phyloP scores from a whole-genome alignment of 2,888 invertebrate genomes.

The Hyles lineata region DNA sequence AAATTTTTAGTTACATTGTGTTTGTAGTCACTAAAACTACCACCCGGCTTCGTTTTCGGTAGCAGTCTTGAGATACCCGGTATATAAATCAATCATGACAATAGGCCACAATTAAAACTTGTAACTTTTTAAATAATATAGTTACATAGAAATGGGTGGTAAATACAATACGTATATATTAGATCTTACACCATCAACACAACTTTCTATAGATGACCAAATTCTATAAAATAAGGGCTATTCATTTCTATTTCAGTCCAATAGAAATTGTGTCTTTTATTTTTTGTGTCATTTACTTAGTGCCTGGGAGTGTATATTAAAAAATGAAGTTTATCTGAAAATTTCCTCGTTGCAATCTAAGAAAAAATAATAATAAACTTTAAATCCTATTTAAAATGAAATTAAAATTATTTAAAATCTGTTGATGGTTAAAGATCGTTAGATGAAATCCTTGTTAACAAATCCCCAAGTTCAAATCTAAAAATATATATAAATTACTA shows the following conservation, averaged over 20 bases:
- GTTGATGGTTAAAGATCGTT: conserved; percentile 27
- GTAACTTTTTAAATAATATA: conserved; percentile 35
- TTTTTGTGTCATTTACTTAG: conserved; percentile 1
- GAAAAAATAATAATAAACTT: background rate
- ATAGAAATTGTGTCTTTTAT: conserved; percentile 1
- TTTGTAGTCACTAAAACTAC: no score
- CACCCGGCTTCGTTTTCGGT: no score
- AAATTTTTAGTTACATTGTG: no score
- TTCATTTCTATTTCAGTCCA: conserved; percentile 3
- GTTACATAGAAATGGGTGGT: conserved; percentile 33
- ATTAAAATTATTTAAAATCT: conserved; percentile 1
- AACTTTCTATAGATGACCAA: conserved; percentile 9
- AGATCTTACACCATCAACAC: conserved; percentile 22
- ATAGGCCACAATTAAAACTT: background rate
- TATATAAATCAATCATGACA: background rate
- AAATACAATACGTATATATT: conserved; percentile 19
- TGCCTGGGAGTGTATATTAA: background rate
- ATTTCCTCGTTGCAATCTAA: background rate
- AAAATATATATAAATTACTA: conserved; percentile 8
- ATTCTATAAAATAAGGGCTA: background rate
- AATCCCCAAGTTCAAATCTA: conserved; percentile 34
- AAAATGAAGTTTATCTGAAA: background rate
- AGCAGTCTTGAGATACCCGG: no score
- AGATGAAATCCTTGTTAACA: conserved; percentile 32
- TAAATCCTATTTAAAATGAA: background rate